Base-by-base conservation (phyloP, 2,113 vertebrate genomes). In the Egretta garzetta region DNA sequence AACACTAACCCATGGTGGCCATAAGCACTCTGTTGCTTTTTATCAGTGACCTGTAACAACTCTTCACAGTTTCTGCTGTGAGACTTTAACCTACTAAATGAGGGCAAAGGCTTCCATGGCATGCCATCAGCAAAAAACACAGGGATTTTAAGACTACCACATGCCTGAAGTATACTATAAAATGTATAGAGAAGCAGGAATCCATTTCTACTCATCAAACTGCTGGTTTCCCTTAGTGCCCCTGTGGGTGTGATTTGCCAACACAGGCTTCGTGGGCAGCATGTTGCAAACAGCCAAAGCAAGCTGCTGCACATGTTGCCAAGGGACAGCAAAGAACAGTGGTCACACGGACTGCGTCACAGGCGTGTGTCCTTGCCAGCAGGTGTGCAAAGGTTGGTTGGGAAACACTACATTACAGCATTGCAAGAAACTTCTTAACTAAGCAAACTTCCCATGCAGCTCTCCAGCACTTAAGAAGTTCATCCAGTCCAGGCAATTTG, bases 1-100 rank as follows among this genome's bases (percentile, higher is more conserved):
- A 59, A 94, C 84, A 82, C 86, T 96, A 95, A 97, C 82, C 17
- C 45, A 37, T 0, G 2, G 39, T 15, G 52, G 56, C 30, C 47
- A 41, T 35, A 74, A 91, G 64, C 58, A 53, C 27, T 84, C 60
- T 35, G 17, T 10, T 88, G 66, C 70, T 81, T 87, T 95, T 96
- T 94, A 89, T 75, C 60, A 87, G 83, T 94, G 86, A 96, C 80
- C 60, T 86, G 1, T 81, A 93, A 86, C 63, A 88, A 55, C 43
- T 50, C 62, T 77, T 94, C 85, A 88, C 81, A 95, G 66, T 33
- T 79, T 72, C 35, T 53, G 39, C 52, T 86, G 1, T 52, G 55
- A 84, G 80, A 87, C 88, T 94, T 96, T 81, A 95, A 74, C 80
- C 73, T 37, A 49, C n/a, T 81, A 37, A 68, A 26, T 17, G 39